Evolutionary conservation across 2,113 vertebrate genomes (phyloP).

Genomic region (Psettodes erumei): DNA sequence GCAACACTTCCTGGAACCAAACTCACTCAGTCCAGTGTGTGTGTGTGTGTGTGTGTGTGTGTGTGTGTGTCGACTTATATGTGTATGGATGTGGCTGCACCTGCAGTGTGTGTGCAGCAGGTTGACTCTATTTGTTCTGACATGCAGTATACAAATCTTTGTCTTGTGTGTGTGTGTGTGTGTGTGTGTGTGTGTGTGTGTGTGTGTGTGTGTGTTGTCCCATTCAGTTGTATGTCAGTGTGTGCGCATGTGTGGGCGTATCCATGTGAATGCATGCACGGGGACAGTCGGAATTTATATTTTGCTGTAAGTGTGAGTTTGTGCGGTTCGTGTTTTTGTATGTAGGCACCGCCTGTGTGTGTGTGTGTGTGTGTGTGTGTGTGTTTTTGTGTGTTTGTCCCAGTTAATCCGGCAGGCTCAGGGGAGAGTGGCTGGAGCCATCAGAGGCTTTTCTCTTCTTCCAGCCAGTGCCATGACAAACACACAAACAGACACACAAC

Average conservation of each 20-base stretch:
- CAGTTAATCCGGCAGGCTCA: slow-evolving; percentile 72
- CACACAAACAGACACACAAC: too few species aligned
- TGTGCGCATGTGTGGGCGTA: neutral
- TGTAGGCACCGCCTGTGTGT: neutral
- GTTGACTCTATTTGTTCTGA: slow-evolving; percentile 9
- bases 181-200: slow-evolving; percentile 1
- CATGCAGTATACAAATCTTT: neutral
- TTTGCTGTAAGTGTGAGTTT: slow-evolving; percentile 27
- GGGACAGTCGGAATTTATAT: slow-evolving; percentile 24
- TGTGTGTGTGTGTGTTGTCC: neutral
- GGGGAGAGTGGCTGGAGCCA: slow-evolving; percentile 69
- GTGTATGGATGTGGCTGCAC: neutral
- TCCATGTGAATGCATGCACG: slow-evolving; percentile 20
- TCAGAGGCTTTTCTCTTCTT: slow-evolving; percentile 73
- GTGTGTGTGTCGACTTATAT: neutral
- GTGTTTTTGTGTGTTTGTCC: slow-evolving; percentile 54
- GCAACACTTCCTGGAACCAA: slow-evolving; percentile 71
- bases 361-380: slow-evolving; percentile 41
- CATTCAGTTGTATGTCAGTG: slow-evolving; percentile 3
- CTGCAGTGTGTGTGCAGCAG: neutral
- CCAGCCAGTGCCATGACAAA: slow-evolving; percentile 34
- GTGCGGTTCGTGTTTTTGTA: slow-evolving; percentile 12
- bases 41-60: neutral
- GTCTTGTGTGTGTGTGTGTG: neutral
- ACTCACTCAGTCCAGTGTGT: neutral